Base-by-base conservation (phyloP, 2,797 vertebrate genomes). In the Paedocypris micromegethes region DNA sequence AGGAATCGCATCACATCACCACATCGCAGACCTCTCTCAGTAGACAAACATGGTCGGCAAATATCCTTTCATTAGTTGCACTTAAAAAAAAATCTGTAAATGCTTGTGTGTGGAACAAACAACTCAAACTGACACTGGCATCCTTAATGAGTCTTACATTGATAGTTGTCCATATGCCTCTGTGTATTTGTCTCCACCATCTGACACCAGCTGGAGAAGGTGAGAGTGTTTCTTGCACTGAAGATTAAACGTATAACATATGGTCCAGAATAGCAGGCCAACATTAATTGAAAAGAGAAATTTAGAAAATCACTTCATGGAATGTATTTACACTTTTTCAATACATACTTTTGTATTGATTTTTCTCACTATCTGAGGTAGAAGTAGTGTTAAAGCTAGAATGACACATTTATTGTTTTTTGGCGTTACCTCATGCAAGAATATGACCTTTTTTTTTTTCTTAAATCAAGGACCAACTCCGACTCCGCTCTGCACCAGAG, bases 151-250 rank as follows among this genome's bases (percentile, higher is more conserved):
- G 58, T 61, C 42, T 78, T 87, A 99, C 93, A 93, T 94, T 75
- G 96, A 99, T 89, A 98, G 97, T 89, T 99, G 96, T 82, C 97
- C 97, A 0, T 99, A 99, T 3, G 91, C 94, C 83, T 91, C 97
- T 1, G 93, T 97, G 84, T 99, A 98, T 78, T 93, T 99, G 78
- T 98, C 96, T 0, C 97, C 97, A 9, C 96, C 97, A 0, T 92
- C 96, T 0, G 97, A 99, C 82, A 96, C 93, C 3, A 99, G 92
- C 90, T 99, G 97, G 97, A 95, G 97, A 87, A 95, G 97, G 97
- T 98, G 83, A 84, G 93, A 84, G 51, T 9, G 51, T 49, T 50
- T 9, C 53, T 44, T 70, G 59, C 40, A 40, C 45, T 44, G 4
- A 54, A 68, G 49, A 52, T 43, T 44, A 9, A 6, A 9, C 42